These are phyloP conservation scores for Argynnis bischoffii DNA, from an alignment of 2,888 invertebrate genomes.

Conservation along the genomic window DNA sequence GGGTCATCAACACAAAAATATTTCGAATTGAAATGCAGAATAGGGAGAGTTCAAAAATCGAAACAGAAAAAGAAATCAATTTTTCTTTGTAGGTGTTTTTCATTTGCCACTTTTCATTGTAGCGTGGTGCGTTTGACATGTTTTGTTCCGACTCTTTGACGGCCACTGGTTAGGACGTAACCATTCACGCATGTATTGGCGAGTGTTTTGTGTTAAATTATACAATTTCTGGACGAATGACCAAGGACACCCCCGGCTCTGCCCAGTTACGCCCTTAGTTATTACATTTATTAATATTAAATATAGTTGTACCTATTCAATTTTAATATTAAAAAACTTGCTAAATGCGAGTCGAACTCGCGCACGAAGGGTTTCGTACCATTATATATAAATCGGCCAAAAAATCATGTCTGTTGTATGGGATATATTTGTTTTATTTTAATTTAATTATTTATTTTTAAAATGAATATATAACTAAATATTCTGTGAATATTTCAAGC, in stretches of 20 bases:
- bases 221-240: constrained; percentile 71
- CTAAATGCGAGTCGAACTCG: too few species aligned
- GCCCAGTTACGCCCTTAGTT: constrained; percentile 54
- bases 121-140: constrained; percentile 73
- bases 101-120: constrained; percentile 63
- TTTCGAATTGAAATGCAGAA: neutral
- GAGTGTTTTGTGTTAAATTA: constrained; percentile 72
- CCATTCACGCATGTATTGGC: constrained; percentile 62
- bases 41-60: constrained; percentile 30
- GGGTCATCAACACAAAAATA: neutral
- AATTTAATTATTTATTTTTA: too few species aligned
- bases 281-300: constrained; percentile 18
- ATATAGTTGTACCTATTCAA: neutral
- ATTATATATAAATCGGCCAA: too few species aligned
- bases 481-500: too few species aligned
- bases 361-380: too few species aligned
- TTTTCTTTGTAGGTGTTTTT: constrained; percentile 61
- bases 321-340: too few species aligned
- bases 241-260: constrained; percentile 48
- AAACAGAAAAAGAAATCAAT: constrained; percentile 46
- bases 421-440: too few species aligned
- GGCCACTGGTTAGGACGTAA: constrained; percentile 65
- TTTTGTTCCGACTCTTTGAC: constrained; percentile 71
- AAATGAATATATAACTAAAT: too few species aligned
- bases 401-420: too few species aligned